Percentiles rank a stretch among this genome's conserved stretches.
Conservation (phyloP, 2,113 vertebrate species). For the Scomber japonicus region DNA sequence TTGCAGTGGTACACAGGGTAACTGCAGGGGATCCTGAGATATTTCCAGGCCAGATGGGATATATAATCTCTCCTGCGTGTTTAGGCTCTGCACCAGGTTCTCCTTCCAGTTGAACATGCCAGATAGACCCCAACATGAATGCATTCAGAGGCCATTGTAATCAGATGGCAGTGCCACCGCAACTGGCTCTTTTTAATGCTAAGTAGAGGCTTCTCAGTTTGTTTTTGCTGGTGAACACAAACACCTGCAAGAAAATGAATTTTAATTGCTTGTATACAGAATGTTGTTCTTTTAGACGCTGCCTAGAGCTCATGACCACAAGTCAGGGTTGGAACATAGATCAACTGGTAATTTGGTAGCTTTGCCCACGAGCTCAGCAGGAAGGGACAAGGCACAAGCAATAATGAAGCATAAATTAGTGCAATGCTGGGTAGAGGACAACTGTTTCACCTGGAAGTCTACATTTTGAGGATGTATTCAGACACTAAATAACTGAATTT, state of each 20-base stretch:
- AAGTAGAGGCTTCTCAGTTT: background rate
- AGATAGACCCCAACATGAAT: constrained; percentile 12
- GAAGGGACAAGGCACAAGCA: background rate
- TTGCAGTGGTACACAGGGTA: background rate
- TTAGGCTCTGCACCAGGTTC: constrained; percentile 4
- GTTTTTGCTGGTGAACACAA: background rate
- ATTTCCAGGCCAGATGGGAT: constrained; percentile 33
- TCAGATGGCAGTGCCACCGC: background rate
- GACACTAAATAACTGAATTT: too few relatives aligned
- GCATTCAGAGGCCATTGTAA: background rate
- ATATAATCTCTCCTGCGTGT: constrained; percentile 31
- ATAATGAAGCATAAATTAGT: background rate
- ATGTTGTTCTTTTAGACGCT: too few relatives aligned
- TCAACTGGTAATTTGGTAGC: background rate
- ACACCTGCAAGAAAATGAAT: background rate
- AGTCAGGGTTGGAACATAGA: background rate
- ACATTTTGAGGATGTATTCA: too few relatives aligned
- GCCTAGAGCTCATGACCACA: background rate
- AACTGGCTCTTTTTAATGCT: constrained; percentile 4
- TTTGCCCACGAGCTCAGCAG: background rate
- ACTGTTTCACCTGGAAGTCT: too few relatives aligned
- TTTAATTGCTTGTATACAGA: too few relatives aligned
- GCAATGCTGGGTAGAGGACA: too few relatives aligned
- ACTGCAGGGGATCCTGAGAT: constrained; percentile 3
- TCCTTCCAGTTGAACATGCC: constrained; percentile 14